Evolutionary conservation across 2,888 invertebrate species (phyloP).

Genomic region (Caradrina clavipalpis): DNA sequence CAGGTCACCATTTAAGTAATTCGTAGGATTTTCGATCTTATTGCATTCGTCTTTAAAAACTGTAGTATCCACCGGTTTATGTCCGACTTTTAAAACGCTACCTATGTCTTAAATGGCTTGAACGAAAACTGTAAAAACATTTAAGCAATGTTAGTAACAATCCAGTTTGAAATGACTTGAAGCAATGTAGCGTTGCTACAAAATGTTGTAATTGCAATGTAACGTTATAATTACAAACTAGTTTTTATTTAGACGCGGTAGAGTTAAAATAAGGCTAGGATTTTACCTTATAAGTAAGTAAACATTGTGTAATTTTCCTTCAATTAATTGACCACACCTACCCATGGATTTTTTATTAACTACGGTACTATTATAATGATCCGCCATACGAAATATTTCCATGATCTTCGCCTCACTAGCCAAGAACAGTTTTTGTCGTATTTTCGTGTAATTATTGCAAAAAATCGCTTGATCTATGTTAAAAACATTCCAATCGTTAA

Average conservation of each 20-base stretch:
- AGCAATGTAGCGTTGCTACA: constrained; percentile 30
- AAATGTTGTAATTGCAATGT: constrained; percentile 17
- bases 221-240: constrained; percentile 17
- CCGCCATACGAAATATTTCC: not conserved
- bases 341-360: not conserved
- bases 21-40: not conserved
- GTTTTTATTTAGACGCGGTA: not conserved
- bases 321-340: not conserved
- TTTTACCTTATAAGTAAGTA: not conserved
- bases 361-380: not conserved
- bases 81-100: constrained; percentile 19
- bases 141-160: constrained; percentile 20
- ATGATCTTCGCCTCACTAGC: not conserved
- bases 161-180: constrained; percentile 28
- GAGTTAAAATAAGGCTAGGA: not conserved
- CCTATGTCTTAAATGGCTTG: constrained; percentile 13
- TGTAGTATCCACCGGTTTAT: not conserved
- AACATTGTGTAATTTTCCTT: not conserved
- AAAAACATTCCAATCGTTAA: not conserved
- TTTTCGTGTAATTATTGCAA: not conserved
- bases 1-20: not conserved
- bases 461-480: not conserved
- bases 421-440: not conserved
- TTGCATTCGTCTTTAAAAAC: not conserved
- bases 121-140: constrained; percentile 31